These are phyloP conservation scores for Epinephelus lanceolatus DNA, from an alignment of 2,113 vertebrate genomes.

Conservation along the genomic window DNA sequence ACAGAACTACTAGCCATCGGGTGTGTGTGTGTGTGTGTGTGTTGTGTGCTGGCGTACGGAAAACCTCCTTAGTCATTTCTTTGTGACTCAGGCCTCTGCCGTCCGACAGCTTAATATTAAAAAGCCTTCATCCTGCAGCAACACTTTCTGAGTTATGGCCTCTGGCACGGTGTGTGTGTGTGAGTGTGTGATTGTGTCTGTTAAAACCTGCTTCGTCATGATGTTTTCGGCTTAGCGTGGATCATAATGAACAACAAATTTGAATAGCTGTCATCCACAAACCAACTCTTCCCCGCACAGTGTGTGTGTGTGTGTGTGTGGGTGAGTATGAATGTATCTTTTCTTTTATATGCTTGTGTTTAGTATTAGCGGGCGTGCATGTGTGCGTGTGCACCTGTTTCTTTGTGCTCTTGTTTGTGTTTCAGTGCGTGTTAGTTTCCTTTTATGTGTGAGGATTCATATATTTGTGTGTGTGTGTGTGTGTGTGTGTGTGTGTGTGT, in stretches of 20 bases:
- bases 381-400: slow-evolving; percentile 8
- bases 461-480: background rate
- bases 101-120: slow-evolving; percentile 72
- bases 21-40: slow-evolving; percentile 1
- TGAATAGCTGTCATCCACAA: slow-evolving; percentile 66
- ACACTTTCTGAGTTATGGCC: slow-evolving; percentile 60
- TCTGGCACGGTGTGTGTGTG: slow-evolving; percentile 33
- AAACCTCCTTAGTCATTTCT: slow-evolving; percentile 67
- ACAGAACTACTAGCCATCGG: slow-evolving; percentile 9
- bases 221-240: slow-evolving; percentile 67
- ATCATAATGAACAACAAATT: slow-evolving; percentile 67
- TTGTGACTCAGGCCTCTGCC: slow-evolving; percentile 59
- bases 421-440: slow-evolving; percentile 1
- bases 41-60: slow-evolving; percentile 16
- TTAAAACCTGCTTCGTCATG: slow-evolving; percentile 73
- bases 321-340: slow-evolving; percentile 19
- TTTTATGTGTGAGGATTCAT: background rate
- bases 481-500: background rate
- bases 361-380: background rate
- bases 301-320: background rate
- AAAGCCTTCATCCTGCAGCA: slow-evolving; percentile 68
- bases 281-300: slow-evolving; percentile 29
- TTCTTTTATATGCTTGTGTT: slow-evolving; percentile 32
- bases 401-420: slow-evolving; percentile 39
- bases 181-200: slow-evolving; percentile 38